Base-by-base conservation (phyloP, 2,888 invertebrate species). In the Linnaemya tessellans region DNA sequence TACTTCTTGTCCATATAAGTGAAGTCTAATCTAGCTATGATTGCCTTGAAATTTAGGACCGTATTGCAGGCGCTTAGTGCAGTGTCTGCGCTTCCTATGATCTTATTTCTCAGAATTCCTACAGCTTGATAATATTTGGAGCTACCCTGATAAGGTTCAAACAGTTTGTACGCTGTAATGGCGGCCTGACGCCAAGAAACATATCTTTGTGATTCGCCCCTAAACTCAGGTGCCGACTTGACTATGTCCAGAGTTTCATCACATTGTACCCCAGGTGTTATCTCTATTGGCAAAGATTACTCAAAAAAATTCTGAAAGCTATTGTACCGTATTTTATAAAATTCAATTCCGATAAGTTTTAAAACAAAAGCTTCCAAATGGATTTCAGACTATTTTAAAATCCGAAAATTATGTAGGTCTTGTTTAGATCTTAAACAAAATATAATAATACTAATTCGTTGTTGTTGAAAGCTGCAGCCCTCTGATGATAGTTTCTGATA, bases 1-100 rank as follows among this genome's bases (percentile, higher is more conserved):
- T 30, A 71, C 43, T 11, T 38, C 15, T 56, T 58, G 7, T 60
- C 46, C 2, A 71, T 20, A 41, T 80, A 84, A 4, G 79, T 30
- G 30, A n/a, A n/a, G n/a, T 73, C 73, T 18, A 80, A 49, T 20
- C 84, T 74, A 3, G 58, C 71, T 3, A 78, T 18, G 4, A 84
- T 74, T 35, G 74, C 62, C 2, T 65, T 25, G 54, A 83, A 78
- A 25, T 83, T 67, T 13, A 77, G 8, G 20, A 67, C 46, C 13
- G 41, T 41, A 25, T 41, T 56, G 22, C 56, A 56, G 8, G 70
- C n/a, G 15, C 70, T 41, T 25, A 83, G 51, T n/a, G 25, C 51
- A 1, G 73, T 7, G 49, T 83, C 71, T 8, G 83, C 83, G 2
- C 15, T 51, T 0, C 73, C 71, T 18, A 65, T 30, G 1, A 70